phyloP scores from a whole-genome alignment of 2,797 vertebrate genomes.

The Scarus forsteni region DNA sequence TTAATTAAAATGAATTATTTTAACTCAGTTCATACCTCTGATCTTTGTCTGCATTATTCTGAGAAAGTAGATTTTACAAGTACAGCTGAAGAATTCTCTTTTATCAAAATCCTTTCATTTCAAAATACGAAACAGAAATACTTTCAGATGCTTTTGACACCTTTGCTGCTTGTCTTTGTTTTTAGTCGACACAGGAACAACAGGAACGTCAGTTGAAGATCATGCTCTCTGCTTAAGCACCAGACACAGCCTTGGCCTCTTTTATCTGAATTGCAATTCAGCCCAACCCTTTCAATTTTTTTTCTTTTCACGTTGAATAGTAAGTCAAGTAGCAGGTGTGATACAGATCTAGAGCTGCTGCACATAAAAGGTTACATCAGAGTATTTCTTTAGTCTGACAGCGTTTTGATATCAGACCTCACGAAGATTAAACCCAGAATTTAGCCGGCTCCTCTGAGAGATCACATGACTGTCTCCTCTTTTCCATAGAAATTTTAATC shows the following conservation, averaged over 20 bases:
- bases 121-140: too few species aligned
- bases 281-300: too few species aligned
- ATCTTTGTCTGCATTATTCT: too few species aligned
- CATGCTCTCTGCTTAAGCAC: too few species aligned
- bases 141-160: too few species aligned
- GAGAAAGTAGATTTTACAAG: too few species aligned
- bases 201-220: neutral
- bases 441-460: neutral
- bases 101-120: too few species aligned
- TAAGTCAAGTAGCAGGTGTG: neutral
- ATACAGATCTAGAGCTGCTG: neutral
- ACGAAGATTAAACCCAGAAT: neutral
- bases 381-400: neutral
- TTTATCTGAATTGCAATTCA: too few species aligned
- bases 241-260: too few species aligned
- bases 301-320: neutral
- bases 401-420: neutral
- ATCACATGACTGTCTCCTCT: neutral
- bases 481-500: conserved; percentile 3
- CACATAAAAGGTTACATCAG: neutral
- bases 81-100: too few species aligned
- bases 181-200: neutral
- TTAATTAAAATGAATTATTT: too few species aligned
- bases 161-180: neutral
- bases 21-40: too few species aligned